A percentile compares a stretch with the other conserved stretches of the same genome.
Conservation (phyloP, 2,113 vertebrate species). For the Cyanoramphus novaezelandiae region DNA sequence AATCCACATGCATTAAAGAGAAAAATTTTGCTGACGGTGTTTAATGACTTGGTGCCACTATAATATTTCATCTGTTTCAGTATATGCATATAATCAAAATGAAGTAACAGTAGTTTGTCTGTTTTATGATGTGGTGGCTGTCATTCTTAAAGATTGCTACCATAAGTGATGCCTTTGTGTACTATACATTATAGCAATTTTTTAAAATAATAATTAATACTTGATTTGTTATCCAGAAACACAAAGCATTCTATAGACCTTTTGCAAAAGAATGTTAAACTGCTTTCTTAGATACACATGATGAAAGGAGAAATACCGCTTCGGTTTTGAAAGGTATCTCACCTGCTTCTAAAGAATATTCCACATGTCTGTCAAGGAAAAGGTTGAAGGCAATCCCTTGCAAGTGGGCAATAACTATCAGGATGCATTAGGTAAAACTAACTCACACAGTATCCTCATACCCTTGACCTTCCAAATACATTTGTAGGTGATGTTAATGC, state of each 20-base stretch:
- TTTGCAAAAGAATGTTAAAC: background rate
- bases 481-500: slow-evolving; percentile 4
- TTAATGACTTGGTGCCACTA: background rate
- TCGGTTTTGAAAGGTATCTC: background rate
- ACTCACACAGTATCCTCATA: background rate
- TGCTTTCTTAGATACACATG: background rate
- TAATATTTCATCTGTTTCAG: background rate
- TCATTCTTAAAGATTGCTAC: background rate
- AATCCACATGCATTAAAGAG: background rate
- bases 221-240: background rate
- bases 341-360: background rate
- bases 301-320: background rate
- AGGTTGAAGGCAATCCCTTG: background rate
- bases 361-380: background rate
- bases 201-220: background rate
- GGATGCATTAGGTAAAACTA: slow-evolving; percentile 2
- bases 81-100: background rate
- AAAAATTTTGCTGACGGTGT: background rate
- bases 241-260: background rate
- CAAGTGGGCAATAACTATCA: background rate
- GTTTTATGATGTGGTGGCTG: background rate
- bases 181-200: background rate
- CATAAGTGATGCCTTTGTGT: background rate
- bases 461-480: background rate
- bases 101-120: background rate